A percentile compares a stretch with the other conserved stretches of the same genome.
Evolutionary conservation across 2,113 vertebrate species (phyloP).

Genomic region (Cottus gobio): DNA sequence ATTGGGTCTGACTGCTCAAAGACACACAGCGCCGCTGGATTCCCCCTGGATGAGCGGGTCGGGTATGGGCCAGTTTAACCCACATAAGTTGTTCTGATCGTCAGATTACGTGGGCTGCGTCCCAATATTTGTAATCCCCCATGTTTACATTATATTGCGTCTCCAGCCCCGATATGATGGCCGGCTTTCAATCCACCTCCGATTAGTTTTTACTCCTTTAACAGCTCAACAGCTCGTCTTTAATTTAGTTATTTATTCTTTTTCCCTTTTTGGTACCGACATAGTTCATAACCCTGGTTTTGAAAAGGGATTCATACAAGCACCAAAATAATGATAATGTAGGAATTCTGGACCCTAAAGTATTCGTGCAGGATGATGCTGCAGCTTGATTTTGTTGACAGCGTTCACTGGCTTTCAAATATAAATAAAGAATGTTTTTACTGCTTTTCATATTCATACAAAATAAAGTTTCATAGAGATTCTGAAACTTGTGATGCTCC

Average conservation of each 20-base stretch:
- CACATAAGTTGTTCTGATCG: background rate
- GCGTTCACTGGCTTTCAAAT: background rate
- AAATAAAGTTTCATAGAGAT: background rate
- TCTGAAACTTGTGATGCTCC: constrained; percentile 2
- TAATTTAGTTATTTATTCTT: background rate
- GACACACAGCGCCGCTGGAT: background rate
- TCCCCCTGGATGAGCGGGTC: too few relatives aligned
- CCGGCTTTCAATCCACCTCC: background rate
- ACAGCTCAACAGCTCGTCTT: background rate
- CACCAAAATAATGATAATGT: background rate
- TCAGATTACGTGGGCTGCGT: background rate
- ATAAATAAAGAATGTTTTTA: too few relatives aligned
- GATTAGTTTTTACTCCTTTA: background rate
- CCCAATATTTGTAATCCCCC: background rate
- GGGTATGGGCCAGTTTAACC: background rate
- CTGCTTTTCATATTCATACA: background rate
- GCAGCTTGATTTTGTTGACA: background rate
- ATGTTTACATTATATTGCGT: background rate
- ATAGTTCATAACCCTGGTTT: background rate
- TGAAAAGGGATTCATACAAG: background rate
- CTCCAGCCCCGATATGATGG: background rate
- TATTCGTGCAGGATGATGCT: background rate
- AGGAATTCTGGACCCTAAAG: background rate
- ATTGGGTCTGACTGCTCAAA: background rate
- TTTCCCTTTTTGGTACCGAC: too few relatives aligned